Percentiles rank a stretch among this genome's conserved stretches.
Evolutionary conservation across 2,888 invertebrate species (phyloP).

Genomic region (Elegia similella): DNA sequence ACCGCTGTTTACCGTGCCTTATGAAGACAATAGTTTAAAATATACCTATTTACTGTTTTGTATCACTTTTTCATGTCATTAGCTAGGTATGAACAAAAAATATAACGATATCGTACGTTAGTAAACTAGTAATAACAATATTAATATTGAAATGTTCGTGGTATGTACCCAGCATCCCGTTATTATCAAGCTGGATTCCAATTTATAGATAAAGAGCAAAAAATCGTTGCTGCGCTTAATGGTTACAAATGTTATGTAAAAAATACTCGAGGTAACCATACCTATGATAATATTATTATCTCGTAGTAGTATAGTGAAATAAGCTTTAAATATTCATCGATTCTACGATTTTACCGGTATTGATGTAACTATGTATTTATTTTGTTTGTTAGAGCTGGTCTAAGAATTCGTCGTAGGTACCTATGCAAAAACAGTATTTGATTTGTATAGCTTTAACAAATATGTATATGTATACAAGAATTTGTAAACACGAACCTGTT

Average conservation of each 20-base stretch:
- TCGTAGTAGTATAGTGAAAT: background rate
- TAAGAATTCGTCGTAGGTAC: slow-evolving; percentile 2
- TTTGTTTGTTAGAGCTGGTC: slow-evolving; percentile 3
- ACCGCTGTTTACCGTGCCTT: too few relatives aligned
- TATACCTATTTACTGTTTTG: background rate
- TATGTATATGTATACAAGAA: background rate
- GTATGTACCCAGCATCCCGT: slow-evolving; percentile 12
- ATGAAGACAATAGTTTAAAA: background rate
- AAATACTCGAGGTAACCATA: slow-evolving; percentile 3
- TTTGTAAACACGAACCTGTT: background rate
- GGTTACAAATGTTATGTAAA: slow-evolving; percentile 1
- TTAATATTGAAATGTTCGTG: slow-evolving; percentile 6
- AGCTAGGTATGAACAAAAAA: background rate
- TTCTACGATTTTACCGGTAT: slow-evolving; percentile 11
- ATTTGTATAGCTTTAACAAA: background rate
- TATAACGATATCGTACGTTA: background rate
- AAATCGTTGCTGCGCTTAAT: background rate
- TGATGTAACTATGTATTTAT: slow-evolving; percentile 6
- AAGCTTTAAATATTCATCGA: slow-evolving; percentile 14
- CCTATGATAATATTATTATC: background rate
- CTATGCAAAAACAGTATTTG: background rate
- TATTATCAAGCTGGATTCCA: slow-evolving; percentile 16
- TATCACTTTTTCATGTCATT: background rate
- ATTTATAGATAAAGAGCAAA: slow-evolving; percentile 16
- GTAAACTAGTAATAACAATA: slow-evolving; percentile 2